Evolutionary conservation across 1,140 invertebrate species (phyloP).

Genomic region (Lerema accius): DNA sequence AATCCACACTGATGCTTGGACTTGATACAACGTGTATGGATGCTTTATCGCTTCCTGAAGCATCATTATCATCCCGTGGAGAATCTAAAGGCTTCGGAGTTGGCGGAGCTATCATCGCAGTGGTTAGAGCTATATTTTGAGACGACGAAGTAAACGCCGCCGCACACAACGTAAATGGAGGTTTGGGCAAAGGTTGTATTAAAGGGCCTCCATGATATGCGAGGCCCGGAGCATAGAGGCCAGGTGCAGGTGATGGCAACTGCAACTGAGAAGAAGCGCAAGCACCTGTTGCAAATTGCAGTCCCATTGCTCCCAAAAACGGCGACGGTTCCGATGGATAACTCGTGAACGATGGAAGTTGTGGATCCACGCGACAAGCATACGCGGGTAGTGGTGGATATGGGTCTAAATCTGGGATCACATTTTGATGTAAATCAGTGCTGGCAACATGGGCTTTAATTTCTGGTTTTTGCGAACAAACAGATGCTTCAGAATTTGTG

Average conservation of each 20-base stretch:
- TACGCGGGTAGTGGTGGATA: constrained; percentile 78
- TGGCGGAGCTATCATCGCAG: constrained; percentile 87
- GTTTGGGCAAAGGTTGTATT: constrained; percentile 56
- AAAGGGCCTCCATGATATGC: constrained; percentile 81
- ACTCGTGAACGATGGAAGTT: constrained; percentile 74
- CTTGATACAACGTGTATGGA: constrained; percentile 68
- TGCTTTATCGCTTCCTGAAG: constrained; percentile 70
- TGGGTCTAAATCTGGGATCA: constrained; percentile 70
- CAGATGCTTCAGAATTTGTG: constrained; percentile 85
- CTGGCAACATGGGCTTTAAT: constrained; percentile 60
- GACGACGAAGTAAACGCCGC: constrained; percentile 90
- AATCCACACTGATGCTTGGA: constrained; percentile 64
- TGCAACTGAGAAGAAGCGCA: constrained; percentile 83
- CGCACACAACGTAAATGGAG: constrained; percentile 84
- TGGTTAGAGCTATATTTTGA: constrained; percentile 89
- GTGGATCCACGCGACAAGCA: constrained; percentile 76
- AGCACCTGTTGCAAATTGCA: constrained; percentile 82
- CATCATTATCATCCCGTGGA: constrained; percentile 71
- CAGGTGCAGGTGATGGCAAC: constrained; percentile 85
- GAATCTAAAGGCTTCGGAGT: constrained; percentile 76
- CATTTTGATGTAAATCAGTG: constrained; percentile 58
- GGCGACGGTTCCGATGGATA: constrained; percentile 82
- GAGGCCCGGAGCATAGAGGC: constrained; percentile 84
- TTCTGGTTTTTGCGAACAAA: constrained; percentile 78
- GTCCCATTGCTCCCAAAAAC: constrained; percentile 84